Conservation (phyloP, 2,113 vertebrate species). For the Plectropomus leopardus region DNA sequence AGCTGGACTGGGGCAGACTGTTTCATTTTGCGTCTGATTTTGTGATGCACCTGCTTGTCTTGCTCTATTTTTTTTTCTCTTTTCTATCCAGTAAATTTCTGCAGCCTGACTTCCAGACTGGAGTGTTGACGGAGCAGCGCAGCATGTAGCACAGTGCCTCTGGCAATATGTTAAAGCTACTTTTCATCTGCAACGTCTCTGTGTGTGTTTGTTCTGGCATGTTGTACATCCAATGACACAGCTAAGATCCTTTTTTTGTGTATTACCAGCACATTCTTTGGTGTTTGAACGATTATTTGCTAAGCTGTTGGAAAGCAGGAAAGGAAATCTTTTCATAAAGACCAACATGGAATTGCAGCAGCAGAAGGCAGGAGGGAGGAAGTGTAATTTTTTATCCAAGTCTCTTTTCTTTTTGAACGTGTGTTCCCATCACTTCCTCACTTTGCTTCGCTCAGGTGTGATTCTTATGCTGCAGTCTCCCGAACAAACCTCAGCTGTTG, state of each 20-base stretch:
- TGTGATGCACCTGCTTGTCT: conserved; percentile 11
- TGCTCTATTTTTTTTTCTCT: neutral
- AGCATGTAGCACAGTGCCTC: conserved; percentile 44
- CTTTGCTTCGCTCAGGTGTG: neutral
- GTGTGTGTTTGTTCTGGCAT: conserved; percentile 42
- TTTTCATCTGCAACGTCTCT: conserved; percentile 48
- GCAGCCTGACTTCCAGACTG: conserved; percentile 33
- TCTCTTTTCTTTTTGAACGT: neutral
- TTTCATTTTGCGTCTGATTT: conserved; percentile 4
- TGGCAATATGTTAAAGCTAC: conserved; percentile 57
- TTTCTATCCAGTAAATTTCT: conserved; percentile 33
- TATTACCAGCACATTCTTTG: conserved; percentile 29
- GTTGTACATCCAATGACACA: conserved; percentile 64
- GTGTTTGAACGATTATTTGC: conserved; percentile 59
- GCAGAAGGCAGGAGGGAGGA: neutral
- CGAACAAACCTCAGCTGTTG: neutral
- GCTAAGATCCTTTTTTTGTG: conserved; percentile 33
- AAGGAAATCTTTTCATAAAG: conserved; percentile 11
- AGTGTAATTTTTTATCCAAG: neutral
- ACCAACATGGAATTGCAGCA: neutral
- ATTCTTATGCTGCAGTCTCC: neutral
- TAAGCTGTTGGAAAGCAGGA: conserved; percentile 28
- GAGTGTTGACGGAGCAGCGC: conserved; percentile 51
- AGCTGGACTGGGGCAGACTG: neutral
- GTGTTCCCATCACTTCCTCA: neutral